Evolutionary conservation across 2,797 vertebrate species (phyloP), one percentile per base, ranked within the genome.

Genomic region (Macrochelys suwanniensis): DNA sequence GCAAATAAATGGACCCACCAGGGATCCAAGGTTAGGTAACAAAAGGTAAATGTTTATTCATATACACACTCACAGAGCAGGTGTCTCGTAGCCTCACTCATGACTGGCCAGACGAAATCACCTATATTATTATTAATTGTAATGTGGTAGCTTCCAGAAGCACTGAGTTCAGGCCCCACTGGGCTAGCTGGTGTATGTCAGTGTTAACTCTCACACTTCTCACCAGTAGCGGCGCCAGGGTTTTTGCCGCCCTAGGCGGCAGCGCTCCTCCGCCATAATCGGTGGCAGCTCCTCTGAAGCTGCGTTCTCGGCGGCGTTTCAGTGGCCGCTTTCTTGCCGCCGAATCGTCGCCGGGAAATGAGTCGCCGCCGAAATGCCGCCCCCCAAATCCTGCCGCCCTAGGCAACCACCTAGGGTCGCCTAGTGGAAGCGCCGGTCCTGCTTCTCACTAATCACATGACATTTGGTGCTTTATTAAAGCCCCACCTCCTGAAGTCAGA

Each of bases 131-230:
- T 13, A 59, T 59, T 59, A 59, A 4, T 12, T 2, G 16, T 3
- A 57, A 12, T 1, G 0, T 11, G 26, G 13, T 56, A 89, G n/a
- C 28, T 80, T n/a, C 5, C 68, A 82, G 68, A 42, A 47, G 9
- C 7, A 28, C 33, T 1, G 25, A 85, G 84, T 54, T 79, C 79
- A 1, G 2, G 57, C 2, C 56, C 11, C 28, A 42, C 1, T 0
- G 80, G 31, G 42, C 83, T 61, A 42, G 17, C 1, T 5, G 47
- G 42, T 25, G n/a, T 74, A 13, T 42, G 1, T 4, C 85, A 6
- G 21, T 0, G 0, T n/a, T 12, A 17, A 19, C 37, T 33, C 33
- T 45, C 8, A 11, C 0, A 0, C 71, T 11, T 51, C 51, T 42
- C 37, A 42, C 37, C 37, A 42, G 37, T 42, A 42, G 37, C 37